Evolutionary conservation across 2,797 vertebrate species (phyloP).

Genomic region (Euphonia xanthogaster): DNA sequence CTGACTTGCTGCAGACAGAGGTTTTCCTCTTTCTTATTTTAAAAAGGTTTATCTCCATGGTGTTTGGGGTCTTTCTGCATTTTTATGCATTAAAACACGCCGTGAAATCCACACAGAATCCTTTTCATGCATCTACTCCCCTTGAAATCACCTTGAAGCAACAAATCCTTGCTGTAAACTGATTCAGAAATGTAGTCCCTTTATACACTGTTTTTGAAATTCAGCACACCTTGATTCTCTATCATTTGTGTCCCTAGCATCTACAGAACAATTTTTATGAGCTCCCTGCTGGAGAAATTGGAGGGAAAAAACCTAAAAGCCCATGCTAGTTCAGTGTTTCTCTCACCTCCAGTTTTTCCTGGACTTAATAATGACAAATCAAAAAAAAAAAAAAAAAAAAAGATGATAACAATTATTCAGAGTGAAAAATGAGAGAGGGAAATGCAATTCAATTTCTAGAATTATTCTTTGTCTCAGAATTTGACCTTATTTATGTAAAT

Average conservation of each 20-base stretch:
- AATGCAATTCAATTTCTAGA: fast-evolving
- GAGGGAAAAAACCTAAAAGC: neutral
- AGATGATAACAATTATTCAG: neutral
- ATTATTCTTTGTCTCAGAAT: neutral
- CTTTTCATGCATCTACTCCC: neutral
- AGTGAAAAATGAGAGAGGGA: fast-evolving
- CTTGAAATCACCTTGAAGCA: neutral
- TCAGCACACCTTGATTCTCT: neutral
- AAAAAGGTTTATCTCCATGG: neutral
- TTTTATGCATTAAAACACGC: neutral
- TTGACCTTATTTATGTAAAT: neutral
- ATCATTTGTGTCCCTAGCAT: fast-evolving
- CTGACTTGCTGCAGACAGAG: neutral
- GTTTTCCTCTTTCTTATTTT: neutral
- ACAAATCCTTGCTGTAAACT: neutral
- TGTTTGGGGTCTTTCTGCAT: fast-evolving
- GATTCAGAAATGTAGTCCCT: neutral
- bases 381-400: too few relatives aligned
- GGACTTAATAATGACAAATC: neutral
- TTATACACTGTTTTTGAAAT: neutral
- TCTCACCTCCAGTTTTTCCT: neutral
- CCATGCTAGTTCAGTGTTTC: neutral
- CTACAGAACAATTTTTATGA: neutral
- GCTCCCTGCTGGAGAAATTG: neutral
- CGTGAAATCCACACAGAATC: neutral